Evolutionary conservation across 2,888 invertebrate genomes (phyloP).

Genomic region (Leucozona laternaria): DNA sequence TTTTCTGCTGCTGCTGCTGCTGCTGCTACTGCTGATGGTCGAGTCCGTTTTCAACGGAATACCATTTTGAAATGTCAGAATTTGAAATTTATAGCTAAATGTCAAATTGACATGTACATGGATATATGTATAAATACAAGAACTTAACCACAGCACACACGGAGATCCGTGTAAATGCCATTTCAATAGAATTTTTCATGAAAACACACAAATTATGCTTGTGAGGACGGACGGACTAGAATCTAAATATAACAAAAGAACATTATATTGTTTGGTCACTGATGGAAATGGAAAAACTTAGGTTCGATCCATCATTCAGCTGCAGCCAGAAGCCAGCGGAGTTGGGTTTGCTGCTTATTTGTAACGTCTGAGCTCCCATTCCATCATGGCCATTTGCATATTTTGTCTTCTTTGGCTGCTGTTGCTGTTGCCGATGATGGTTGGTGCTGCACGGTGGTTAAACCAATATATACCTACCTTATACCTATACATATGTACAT

Average conservation of each 20-base stretch:
- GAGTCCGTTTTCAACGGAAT: constrained; percentile 38
- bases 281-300: constrained; percentile 8
- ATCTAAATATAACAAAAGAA: constrained; percentile 39
- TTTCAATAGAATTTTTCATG: constrained; percentile 61
- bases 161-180: constrained; percentile 72
- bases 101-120: constrained; percentile 56
- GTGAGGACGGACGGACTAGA: constrained; percentile 57
- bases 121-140: neutral
- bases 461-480: neutral
- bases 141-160: constrained; percentile 12
- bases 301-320: constrained; percentile 20
- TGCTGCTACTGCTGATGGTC: neutral
- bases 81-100: constrained; percentile 72
- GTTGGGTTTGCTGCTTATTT: constrained; percentile 41
- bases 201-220: constrained; percentile 16
- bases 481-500: no score
- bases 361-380: constrained; percentile 70
- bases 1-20: neutral
- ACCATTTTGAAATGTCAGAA: constrained; percentile 65
- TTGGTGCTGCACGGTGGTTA: constrained; percentile 13
- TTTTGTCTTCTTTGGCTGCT: constrained; percentile 48
- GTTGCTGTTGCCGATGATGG: constrained; percentile 30
- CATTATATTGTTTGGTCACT: constrained; percentile 17
- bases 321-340: constrained; percentile 46
- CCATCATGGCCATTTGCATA: constrained; percentile 74